Conservation (phyloP, 37 sponge, comb jelly and placozoan genomes). For the Chondrosia reniformis region DNA sequence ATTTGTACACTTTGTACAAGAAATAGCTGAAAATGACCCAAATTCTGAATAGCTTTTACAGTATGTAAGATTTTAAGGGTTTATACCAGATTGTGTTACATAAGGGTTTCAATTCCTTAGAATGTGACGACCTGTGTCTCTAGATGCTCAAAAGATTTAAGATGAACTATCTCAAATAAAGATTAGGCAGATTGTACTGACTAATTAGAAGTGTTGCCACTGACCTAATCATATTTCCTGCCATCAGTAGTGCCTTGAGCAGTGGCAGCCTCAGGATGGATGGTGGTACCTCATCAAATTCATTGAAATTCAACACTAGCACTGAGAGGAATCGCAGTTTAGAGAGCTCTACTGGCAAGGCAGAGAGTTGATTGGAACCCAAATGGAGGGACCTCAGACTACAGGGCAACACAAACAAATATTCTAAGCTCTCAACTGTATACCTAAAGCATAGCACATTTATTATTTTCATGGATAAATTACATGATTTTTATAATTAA, state of each 20-base stretch:
- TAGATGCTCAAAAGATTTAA: too few relatives aligned
- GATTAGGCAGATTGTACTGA: too few relatives aligned
- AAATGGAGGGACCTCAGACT: conserved; percentile 75
- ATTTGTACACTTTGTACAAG: too few relatives aligned
- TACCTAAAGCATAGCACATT: neutral
- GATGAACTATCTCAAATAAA: too few relatives aligned
- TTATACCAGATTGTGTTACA: too few relatives aligned
- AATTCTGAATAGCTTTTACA: too few relatives aligned
- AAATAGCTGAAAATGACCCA: too few relatives aligned
- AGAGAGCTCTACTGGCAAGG: conserved; percentile 50
- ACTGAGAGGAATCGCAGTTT: conserved; percentile 47
- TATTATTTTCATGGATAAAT: neutral
- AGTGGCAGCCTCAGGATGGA: conserved; percentile 39
- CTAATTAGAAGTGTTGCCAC: too few relatives aligned
- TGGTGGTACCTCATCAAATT: conserved; percentile 52
- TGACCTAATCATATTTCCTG: conserved; percentile 74
- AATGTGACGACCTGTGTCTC: too few relatives aligned
- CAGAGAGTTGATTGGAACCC: conserved; percentile 65
- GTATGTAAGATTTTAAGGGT: too few relatives aligned
- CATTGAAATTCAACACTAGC: conserved; percentile 78
- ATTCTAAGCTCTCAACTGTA: conserved; percentile 11
- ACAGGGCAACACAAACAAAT: neutral
- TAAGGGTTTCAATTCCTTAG: too few relatives aligned
- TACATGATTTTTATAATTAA: neutral
- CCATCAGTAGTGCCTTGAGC: conserved; percentile 49